Percentiles rank a stretch among this genome's conserved stretches.
Evolutionary conservation across 2,797 vertebrate genomes (phyloP).

Genomic region (Hippopotamyrus pictus): DNA sequence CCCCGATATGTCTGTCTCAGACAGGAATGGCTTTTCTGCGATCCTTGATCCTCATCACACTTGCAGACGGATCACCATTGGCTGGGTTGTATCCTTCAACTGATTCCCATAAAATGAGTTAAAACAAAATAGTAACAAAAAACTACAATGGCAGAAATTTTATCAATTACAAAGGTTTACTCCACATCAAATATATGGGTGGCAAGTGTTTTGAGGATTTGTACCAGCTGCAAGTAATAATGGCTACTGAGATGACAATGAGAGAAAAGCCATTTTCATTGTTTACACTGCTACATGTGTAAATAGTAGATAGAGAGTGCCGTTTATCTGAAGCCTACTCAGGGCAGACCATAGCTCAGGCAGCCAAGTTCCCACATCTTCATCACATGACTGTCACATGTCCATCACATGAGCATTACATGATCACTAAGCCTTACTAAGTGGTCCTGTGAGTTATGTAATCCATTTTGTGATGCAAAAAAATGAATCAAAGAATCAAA

Average conservation of each 20-base stretch:
- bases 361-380: background rate
- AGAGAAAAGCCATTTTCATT: background rate
- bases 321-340: background rate
- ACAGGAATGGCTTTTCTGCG: background rate
- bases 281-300: background rate
- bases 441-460: background rate
- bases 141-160: background rate
- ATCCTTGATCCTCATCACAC: background rate
- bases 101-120: background rate
- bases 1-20: background rate
- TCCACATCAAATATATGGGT: background rate
- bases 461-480: background rate
- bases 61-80: background rate
- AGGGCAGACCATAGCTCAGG: background rate
- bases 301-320: background rate
- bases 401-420: background rate
- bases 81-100: background rate
- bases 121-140: background rate
- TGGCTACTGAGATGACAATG: background rate
- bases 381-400: background rate
- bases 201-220: background rate
- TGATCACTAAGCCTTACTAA: background rate
- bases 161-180: background rate
- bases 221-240: background rate
- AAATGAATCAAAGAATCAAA: no score